These are phyloP conservation scores for Epinotia ramella DNA, from an alignment of 2,888 invertebrate genomes.

Conservation along the genomic window DNA sequence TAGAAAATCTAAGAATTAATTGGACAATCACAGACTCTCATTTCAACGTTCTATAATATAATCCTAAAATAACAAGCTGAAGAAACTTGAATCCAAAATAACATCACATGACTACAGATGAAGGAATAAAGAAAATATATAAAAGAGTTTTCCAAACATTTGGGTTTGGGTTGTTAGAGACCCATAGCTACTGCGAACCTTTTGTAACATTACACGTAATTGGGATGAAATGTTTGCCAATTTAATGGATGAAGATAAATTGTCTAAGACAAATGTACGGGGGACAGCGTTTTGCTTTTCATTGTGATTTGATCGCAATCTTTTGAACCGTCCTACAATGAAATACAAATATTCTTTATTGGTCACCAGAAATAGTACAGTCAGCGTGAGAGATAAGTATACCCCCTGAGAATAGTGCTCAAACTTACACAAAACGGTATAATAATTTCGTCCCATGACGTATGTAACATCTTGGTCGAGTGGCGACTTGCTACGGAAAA, in stretches of 20 bases:
- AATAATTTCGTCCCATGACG: no score
- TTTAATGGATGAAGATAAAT: not conserved
- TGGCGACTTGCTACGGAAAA: no score
- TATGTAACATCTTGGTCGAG: no score
- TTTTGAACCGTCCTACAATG: not conserved
- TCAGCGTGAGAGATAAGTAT: no score
- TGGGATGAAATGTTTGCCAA: constrained; percentile 1
- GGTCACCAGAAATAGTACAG: no score
- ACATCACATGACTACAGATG: not conserved
- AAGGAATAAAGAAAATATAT: not conserved
- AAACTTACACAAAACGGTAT: no score
- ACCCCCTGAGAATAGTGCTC: no score
- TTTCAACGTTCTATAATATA: not conserved
- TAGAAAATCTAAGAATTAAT: not conserved
- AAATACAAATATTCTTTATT: no score
- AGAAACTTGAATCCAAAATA: not conserved
- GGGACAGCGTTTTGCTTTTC: not conserved
- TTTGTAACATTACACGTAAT: constrained; percentile 26
- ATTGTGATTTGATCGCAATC: not conserved
- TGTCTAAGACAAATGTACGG: not conserved
- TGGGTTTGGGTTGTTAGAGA: not conserved
- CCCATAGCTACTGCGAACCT: not conserved
- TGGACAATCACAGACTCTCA: not conserved
- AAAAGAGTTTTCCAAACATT: constrained; percentile 9
- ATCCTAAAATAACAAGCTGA: constrained; percentile 1